Percentiles rank a stretch among this genome's conserved stretches.
phyloP scores from a whole-genome alignment of 2,797 vertebrate genomes.

The Brachyalestes nurse region DNA sequence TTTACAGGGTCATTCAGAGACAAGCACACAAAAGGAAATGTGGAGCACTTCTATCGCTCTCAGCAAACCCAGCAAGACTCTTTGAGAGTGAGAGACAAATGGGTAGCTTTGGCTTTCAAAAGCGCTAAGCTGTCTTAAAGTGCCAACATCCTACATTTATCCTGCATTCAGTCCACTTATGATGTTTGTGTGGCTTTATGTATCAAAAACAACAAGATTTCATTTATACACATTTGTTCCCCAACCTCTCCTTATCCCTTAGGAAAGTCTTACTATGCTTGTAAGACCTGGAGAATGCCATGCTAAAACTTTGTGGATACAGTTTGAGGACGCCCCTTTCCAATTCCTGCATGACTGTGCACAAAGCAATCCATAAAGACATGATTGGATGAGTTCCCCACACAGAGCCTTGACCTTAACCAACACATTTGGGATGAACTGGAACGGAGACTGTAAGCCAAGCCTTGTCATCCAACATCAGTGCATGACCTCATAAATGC shows the following conservation, averaged over 20 bases:
- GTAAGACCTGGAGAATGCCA: too few relatives aligned
- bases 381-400: too few relatives aligned
- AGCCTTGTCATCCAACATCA: too few relatives aligned
- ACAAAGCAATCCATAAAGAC: too few relatives aligned
- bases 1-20: constrained; percentile 43
- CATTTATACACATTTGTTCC: not conserved
- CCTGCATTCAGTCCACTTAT: not conserved
- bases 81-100: constrained; percentile 16
- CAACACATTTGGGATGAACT: too few relatives aligned
- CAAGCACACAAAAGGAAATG: constrained; percentile 35
- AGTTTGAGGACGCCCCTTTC: too few relatives aligned
- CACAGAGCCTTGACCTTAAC: too few relatives aligned
- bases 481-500: too few relatives aligned
- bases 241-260: not conserved
- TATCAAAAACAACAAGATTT: not conserved
- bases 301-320: too few relatives aligned
- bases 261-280: not conserved
- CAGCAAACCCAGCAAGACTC: constrained; percentile 23
- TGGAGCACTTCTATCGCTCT: constrained; percentile 16
- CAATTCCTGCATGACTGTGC: too few relatives aligned
- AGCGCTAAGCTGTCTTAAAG: not conserved
- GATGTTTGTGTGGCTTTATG: not conserved
- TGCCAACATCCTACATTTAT: not conserved
- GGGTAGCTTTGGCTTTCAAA: constrained; percentile 11
- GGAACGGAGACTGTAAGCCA: too few relatives aligned